Base-by-base conservation (phyloP, 2,113 vertebrate species). In the Ifrita kowaldi region DNA sequence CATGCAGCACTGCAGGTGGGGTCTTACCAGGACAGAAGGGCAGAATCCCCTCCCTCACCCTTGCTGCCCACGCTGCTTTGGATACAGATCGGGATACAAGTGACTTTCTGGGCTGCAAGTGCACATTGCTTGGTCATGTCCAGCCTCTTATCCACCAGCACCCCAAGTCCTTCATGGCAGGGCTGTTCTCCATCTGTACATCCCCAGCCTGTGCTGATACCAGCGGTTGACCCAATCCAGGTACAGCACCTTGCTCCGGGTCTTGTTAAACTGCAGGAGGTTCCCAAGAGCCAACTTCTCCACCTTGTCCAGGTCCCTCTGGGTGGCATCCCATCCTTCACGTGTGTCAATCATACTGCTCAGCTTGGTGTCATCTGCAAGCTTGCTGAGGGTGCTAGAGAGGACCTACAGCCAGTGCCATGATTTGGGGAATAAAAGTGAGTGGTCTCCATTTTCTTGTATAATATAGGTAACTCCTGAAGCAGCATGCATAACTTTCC, bases 151-250 rank as follows among this genome's bases (percentile, higher is more conserved):
- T 5, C 13, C 11, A n/a, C 13, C 41, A 79, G 24, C 20, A 47
- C 1, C 16, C n/a, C 16, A 21, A 21, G n/a, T 39, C 16, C 6
- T 62, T 63, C n/a, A 37, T 12, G 23, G 10, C 20, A 55, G 13
- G 5, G 24, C 16, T 26, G 20, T 11, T 26, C 30, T 55, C 14
- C 2, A 19, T 60, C 63, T 46, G 27, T 16, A 62, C 56, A 71
- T 26, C 7, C 41, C n/a, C 41, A 79, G 41, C 8, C 65, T 49
- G 9, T 35, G 22, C 10, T 33, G 9, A 35, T 10, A 35, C 6
- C 10, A 27, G 17, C 8, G 3, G 3, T 0, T 64, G 17, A 30
- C 32, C 13, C 20, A 56, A 32, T 4, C 3, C n/a, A 52, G 22
- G 46, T 16, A 16, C 7, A 47, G 30, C 10, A 47, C 10, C 41